These are phyloP conservation scores for Rosalia funebris DNA, from an alignment of 2,888 invertebrate species.

Conservation along the genomic window DNA sequence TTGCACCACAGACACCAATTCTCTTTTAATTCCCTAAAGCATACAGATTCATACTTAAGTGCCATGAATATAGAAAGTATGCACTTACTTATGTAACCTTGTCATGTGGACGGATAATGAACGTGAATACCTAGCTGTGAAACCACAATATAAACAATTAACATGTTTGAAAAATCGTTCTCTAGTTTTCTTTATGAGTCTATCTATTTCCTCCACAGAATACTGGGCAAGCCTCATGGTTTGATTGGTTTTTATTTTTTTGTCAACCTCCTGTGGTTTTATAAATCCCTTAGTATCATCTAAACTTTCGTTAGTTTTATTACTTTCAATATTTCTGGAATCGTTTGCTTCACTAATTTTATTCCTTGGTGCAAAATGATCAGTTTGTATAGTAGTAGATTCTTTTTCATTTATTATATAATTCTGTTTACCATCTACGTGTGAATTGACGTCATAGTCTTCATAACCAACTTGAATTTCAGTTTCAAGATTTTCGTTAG, in stretches of 20 bases:
- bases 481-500: not conserved
- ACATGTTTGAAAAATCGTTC: conserved; percentile 44
- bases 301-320: not conserved
- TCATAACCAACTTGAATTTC: conserved; percentile 5
- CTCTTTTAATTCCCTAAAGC: conserved; percentile 51
- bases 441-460: not conserved
- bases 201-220: conserved; percentile 45
- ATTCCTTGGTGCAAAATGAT: too few species aligned
- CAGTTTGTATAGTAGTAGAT: not conserved
- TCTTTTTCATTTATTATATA: not conserved
- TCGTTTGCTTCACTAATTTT: too few species aligned
- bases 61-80: too few species aligned
- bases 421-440: not conserved
- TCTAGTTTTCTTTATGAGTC: conserved; percentile 46
- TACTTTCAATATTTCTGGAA: too few species aligned
- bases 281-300: not conserved
- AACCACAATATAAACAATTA: conserved; percentile 52
- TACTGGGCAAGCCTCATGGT: conserved; percentile 42
- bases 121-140: conserved; percentile 46
- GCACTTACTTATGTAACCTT: conserved; percentile 54
- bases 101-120: conserved; percentile 55
- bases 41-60: too few species aligned
- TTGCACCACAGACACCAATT: conserved; percentile 56
- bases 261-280: conserved; percentile 7
- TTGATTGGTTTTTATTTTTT: conserved; percentile 23